phyloP scores from a whole-genome alignment of 2,888 invertebrate genomes.

The Drosophila affinis region DNA sequence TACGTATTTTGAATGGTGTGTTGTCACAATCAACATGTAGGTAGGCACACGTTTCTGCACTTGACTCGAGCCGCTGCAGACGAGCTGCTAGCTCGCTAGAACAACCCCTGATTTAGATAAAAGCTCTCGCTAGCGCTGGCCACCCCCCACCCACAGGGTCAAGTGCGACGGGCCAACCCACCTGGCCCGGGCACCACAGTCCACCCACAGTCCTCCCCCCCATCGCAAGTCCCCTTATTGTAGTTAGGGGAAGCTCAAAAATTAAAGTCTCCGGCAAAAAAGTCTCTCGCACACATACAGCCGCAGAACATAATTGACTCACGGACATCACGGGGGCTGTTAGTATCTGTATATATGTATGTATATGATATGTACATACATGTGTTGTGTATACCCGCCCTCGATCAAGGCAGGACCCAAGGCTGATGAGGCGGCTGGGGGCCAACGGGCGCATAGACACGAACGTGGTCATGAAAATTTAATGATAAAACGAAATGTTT shows the following conservation, averaged over 20 bases:
- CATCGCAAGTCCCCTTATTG: constrained; percentile 10
- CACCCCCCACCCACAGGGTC: constrained; percentile 56
- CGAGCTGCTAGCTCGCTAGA: neutral
- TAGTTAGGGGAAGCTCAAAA: constrained; percentile 56
- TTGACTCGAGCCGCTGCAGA: constrained; percentile 70
- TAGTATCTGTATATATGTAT: constrained; percentile 35
- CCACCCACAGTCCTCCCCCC: neutral
- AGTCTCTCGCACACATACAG: constrained; percentile 25
- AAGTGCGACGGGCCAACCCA: constrained; percentile 66
- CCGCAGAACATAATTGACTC: constrained; percentile 73
- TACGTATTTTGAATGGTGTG: constrained; percentile 18
- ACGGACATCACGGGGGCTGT: constrained; percentile 47
- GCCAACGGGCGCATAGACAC: constrained; percentile 32
- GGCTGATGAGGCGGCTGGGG: constrained; percentile 34
- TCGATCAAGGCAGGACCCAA: constrained; percentile 31
- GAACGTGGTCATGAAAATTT: constrained; percentile 82
- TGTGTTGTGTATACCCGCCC: constrained; percentile 10
- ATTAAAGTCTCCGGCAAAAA: constrained; percentile 68
- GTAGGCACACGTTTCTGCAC: constrained; percentile 78
- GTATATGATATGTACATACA: constrained; percentile 34
- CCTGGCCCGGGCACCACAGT: constrained; percentile 49
- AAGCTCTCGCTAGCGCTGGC: constrained; percentile 53
- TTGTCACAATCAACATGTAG: constrained; percentile 63
- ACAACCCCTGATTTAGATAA: constrained; percentile 68
- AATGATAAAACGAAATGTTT: constrained; percentile 81